These are phyloP conservation scores for Lasioglossum calceatum DNA, from an alignment of 2,888 invertebrate genomes.

Conservation along the genomic window DNA sequence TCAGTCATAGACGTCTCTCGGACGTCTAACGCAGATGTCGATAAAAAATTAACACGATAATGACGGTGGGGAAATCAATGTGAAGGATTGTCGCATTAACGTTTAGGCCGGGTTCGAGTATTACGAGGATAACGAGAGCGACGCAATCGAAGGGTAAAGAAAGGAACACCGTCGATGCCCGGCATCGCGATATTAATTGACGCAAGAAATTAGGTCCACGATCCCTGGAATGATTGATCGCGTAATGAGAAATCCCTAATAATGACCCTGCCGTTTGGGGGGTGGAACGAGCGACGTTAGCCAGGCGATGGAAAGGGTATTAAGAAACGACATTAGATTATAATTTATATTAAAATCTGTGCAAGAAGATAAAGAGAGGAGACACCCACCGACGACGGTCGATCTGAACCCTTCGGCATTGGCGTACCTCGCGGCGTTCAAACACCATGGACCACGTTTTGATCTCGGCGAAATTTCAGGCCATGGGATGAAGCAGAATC, in stretches of 20 bases:
- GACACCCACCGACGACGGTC: conserved; percentile 75
- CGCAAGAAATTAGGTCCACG: conserved; percentile 81
- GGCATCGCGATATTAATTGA: conserved; percentile 81
- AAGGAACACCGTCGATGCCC: conserved; percentile 65
- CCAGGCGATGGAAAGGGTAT: conserved; percentile 76
- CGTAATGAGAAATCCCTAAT: conserved; percentile 83
- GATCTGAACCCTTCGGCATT: conserved; percentile 79
- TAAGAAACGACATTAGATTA: conserved; percentile 84
- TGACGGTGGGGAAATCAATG: not conserved
- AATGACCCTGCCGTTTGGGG: conserved; percentile 80
- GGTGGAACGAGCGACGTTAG: conserved; percentile 61
- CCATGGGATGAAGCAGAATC: not conserved
- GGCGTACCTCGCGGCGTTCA: conserved; percentile 70
- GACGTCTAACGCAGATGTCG: not conserved
- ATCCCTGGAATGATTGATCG: conserved; percentile 82
- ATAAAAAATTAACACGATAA: conserved; percentile 1
- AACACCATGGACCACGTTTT: conserved; percentile 18
- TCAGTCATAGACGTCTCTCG: not conserved
- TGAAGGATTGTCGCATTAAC: conserved; percentile 35
- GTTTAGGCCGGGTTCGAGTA: conserved; percentile 34
- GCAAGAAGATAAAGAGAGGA: conserved; percentile 83
- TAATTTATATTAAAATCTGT: conserved; percentile 84
- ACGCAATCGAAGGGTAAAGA: conserved; percentile 54
- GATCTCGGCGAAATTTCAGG: not conserved
- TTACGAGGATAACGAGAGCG: conserved; percentile 61